Evolutionary conservation across 1,140 invertebrate species (phyloP).

Genomic region (Pinna nobilis): DNA sequence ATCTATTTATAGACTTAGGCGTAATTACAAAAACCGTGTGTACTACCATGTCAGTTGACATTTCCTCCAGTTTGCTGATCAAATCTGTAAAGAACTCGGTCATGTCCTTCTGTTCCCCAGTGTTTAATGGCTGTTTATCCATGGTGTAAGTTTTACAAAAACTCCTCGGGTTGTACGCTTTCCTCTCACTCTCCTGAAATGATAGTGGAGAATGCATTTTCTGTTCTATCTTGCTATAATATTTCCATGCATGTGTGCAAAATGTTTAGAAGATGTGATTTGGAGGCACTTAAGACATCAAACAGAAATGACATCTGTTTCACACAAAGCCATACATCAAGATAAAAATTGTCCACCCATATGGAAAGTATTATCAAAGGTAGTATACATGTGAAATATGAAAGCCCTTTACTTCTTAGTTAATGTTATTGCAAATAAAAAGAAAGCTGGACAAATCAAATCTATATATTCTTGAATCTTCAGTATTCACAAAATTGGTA

Average conservation of each 20-base stretch:
- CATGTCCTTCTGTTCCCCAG: constrained; percentile 98
- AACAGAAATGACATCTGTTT: not conserved
- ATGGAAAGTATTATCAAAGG: too few relatives aligned
- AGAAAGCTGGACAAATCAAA: too few relatives aligned
- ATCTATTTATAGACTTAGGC: too few relatives aligned
- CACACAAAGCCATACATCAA: not conserved
- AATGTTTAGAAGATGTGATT: not conserved
- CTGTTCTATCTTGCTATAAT: not conserved
- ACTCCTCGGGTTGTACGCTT: constrained; percentile 94
- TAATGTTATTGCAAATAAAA: too few relatives aligned
- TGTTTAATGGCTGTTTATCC: constrained; percentile 94
- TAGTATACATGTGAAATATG: too few relatives aligned
- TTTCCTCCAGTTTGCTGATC: constrained; percentile 96
- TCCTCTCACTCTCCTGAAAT: constrained; percentile 90
- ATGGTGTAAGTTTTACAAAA: constrained; percentile 98
- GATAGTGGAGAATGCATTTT: not conserved
- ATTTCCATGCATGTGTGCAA: not conserved
- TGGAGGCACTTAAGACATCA: not conserved
- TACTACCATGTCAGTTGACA: constrained; percentile 88
- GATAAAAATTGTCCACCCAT: too few relatives aligned
- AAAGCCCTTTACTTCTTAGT: too few relatives aligned
- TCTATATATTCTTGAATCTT: too few relatives aligned
- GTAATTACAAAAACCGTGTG: too few relatives aligned
- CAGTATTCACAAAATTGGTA: too few relatives aligned
- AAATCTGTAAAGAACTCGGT: constrained; percentile 98